phyloP scores from a whole-genome alignment of 2,888 invertebrate species.

The Apodemia duryi region DNA sequence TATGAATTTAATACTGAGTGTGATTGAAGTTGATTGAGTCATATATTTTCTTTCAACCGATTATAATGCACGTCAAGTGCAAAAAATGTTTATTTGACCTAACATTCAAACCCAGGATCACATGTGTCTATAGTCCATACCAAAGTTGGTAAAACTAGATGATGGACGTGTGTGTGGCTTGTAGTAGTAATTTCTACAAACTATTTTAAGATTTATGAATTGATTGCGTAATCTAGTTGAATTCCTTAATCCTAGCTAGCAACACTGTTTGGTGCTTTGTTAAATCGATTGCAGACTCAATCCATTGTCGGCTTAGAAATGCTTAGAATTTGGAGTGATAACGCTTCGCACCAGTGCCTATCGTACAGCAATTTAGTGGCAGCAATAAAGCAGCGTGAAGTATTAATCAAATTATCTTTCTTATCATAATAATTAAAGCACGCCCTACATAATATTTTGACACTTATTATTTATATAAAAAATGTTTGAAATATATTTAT shows the following conservation, averaged over 20 bases:
- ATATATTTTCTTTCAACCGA: too few species aligned
- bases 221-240: not conserved
- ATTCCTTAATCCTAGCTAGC: not conserved
- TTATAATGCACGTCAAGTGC: too few species aligned
- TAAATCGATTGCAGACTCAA: slow-evolving; percentile 16
- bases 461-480: not conserved
- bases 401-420: slow-evolving; percentile 4
- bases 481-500: too few species aligned
- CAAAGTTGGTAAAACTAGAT: too few species aligned
- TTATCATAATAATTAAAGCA: not conserved
- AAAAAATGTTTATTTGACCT: too few species aligned
- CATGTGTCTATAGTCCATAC: too few species aligned
- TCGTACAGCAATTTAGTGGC: not conserved
- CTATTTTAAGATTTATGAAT: not conserved
- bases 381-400: not conserved
- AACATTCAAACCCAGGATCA: too few species aligned
- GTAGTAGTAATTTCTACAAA: too few species aligned
- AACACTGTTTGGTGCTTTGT: slow-evolving; percentile 13
- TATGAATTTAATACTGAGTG: too few species aligned
- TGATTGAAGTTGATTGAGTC: too few species aligned
- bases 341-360: not conserved
- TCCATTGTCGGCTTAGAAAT: slow-evolving; percentile 10
- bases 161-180: too few species aligned
- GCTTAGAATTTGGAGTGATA: not conserved
- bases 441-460: not conserved